Conservation (phyloP, 2,888 invertebrate species). For the Tiphia femorata region DNA sequence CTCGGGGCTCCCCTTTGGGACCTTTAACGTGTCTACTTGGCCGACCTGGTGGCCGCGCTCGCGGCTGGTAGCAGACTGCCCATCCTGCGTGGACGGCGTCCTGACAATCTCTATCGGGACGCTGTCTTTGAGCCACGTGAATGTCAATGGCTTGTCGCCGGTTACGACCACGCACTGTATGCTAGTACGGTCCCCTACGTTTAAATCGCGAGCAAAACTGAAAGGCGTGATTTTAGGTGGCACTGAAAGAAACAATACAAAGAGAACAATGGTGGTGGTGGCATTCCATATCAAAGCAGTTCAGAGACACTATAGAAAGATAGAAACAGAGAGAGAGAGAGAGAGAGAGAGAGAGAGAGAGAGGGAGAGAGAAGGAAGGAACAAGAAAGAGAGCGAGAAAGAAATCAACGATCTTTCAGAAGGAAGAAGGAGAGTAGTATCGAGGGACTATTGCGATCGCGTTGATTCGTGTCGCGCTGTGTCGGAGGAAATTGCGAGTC, state of each 20-base stretch:
- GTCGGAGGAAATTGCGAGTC: too few species aligned
- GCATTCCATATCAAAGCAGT: conserved; percentile 55
- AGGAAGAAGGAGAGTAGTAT: too few species aligned
- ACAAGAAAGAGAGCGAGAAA: not conserved
- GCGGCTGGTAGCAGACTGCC: conserved; percentile 40
- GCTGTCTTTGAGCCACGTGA: conserved; percentile 77
- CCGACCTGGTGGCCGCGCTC: conserved; percentile 38
- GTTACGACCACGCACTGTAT: conserved; percentile 74
- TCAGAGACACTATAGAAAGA: conserved; percentile 35
- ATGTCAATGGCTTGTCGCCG: conserved; percentile 76
- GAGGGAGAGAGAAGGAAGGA: not conserved
- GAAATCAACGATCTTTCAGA: not conserved
- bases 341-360: not conserved
- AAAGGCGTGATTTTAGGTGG: conserved; percentile 78
- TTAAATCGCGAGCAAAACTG: conserved; percentile 75
- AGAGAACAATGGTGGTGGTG: conserved; percentile 52
- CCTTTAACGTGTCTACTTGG: conserved; percentile 33
- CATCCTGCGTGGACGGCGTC: conserved; percentile 51
- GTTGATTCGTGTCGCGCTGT: too few species aligned
- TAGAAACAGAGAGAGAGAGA: not conserved
- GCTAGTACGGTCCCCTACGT: conserved; percentile 74
- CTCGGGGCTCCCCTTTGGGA: conserved; percentile 43
- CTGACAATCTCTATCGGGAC: conserved; percentile 66
- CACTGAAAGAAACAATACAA: conserved; percentile 71
- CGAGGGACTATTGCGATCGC: too few species aligned